Percentiles rank a stretch among this genome's conserved stretches.
phyloP scores from a whole-genome alignment of 2,113 vertebrate species.

The Scatophagus argus region DNA sequence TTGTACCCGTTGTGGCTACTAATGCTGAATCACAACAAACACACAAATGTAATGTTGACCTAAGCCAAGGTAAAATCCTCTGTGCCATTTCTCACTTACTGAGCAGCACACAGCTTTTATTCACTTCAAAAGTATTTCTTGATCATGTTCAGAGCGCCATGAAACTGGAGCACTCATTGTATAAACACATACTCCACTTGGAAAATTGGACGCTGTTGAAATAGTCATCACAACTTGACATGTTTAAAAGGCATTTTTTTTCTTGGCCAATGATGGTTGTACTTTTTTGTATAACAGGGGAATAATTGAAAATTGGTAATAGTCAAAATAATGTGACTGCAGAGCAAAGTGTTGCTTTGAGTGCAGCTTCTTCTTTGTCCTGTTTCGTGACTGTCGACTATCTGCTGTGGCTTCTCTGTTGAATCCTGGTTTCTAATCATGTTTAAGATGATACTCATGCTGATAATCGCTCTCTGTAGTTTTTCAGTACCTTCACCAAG shows the following conservation, averaged over 20 bases:
- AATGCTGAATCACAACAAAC: not conserved
- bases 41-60: not conserved
- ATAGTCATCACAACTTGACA: not conserved
- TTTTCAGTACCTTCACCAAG: constrained; percentile 17
- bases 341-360: not conserved
- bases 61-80: constrained; percentile 6
- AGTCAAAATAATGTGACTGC: not conserved
- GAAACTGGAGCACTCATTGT: not conserved
- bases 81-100: not conserved
- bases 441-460: constrained; percentile 8
- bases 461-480: not conserved
- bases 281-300: not conserved
- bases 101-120: not conserved
- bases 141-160: not conserved
- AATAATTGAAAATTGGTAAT: not conserved
- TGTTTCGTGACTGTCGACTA: constrained; percentile 26
- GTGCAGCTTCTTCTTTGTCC: constrained; percentile 35
- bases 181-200: not conserved
- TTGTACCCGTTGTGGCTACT: not conserved
- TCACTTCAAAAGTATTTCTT: not conserved
- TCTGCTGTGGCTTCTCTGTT: constrained; percentile 29
- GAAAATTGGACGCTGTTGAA: not conserved
- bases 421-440: constrained; percentile 10
- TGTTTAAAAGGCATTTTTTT: not conserved
- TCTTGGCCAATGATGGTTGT: not conserved